These are phyloP conservation scores for Sinonovacula constricta DNA, from an alignment of 1,140 invertebrate species.

Conservation along the genomic window DNA sequence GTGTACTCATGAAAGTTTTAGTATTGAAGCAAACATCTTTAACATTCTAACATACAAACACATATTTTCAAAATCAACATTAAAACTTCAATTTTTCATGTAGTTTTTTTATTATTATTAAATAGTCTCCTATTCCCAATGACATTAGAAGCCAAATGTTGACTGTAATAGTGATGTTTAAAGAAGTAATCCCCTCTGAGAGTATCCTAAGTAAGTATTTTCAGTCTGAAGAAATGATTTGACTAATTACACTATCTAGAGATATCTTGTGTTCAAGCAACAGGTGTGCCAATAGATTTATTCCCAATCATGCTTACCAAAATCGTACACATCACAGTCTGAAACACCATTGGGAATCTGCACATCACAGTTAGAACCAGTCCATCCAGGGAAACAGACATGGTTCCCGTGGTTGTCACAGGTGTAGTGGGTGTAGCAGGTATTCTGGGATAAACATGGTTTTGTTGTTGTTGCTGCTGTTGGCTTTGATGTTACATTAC, in stretches of 20 bases:
- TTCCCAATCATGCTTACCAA: not conserved
- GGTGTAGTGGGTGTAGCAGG: constrained; percentile 27
- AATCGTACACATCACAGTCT: constrained; percentile 44
- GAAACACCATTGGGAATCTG: not conserved
- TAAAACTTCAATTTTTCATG: too few relatives aligned
- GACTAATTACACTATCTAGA: constrained; percentile 9
- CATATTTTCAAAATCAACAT: too few relatives aligned
- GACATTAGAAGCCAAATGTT: too few relatives aligned
- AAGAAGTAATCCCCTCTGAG: too few relatives aligned
- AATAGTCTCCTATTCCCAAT: too few relatives aligned
- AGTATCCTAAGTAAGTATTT: not conserved
- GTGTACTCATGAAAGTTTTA: too few relatives aligned
- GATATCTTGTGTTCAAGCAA: not conserved
- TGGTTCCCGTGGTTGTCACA: constrained; percentile 28
- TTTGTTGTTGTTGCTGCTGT: constrained; percentile 3
- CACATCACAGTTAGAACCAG: constrained; percentile 30
- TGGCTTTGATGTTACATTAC: constrained; percentile 18
- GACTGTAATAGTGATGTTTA: too few relatives aligned
- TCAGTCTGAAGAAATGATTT: constrained; percentile 11
- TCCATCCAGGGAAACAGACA: constrained; percentile 32
- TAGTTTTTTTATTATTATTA: too few relatives aligned
- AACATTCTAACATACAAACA: too few relatives aligned
- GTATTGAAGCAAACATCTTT: too few relatives aligned
- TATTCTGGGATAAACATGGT: constrained; percentile 23
- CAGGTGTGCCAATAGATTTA: not conserved